Evolutionary conservation across 2,113 vertebrate genomes (phyloP), one percentile per base, ranked within the genome.

Genomic region (Bubo blakistoni): DNA sequence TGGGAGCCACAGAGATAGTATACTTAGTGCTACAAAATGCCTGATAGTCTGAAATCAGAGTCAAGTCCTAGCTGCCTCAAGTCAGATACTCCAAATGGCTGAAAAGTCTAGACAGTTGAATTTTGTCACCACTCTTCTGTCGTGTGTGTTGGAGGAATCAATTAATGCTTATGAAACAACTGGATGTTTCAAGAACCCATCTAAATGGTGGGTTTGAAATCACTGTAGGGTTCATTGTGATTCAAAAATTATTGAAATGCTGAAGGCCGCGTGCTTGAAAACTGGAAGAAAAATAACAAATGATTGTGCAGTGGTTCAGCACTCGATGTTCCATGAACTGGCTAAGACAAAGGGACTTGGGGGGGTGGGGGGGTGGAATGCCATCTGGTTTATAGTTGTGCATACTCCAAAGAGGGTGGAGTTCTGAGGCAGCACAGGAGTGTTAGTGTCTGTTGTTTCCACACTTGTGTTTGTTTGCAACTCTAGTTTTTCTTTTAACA

Each of bases 181-280:
- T 92, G 81, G 42, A 79, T 79, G 47, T 89, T 97, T 97, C 84
- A 96, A 84, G 77, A 94, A 61, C 12, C 61, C 73, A 2, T 96
- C 96, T 94, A 89, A 84, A 44, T 92, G 25, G 89, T 92, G 91
- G 94, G 86, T 63, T 96, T 94, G 91, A 85, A 95, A 52, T 91
- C 89, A 92, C 93, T 96, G 69, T 96, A 69, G 73, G 3, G 15
- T 89, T 96, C 93, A 89, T 95, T 96, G 95, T 96, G 84, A 87
- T 96, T 94, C 84, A 87, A 13, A 92, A 97, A 94, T 97, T 92
- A 92, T 42, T 95, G 89, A 89, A 96, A 97, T 96, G 65, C 93
- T 96, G 77, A 81, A 81, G 61, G 81, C 73, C 44, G 38, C 10
- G 3, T 95, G 86, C 78, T 91, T 84, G 92, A 90, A 81, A 95